phyloP scores from a whole-genome alignment of 2,113 vertebrate genomes.

The Arizona elegans region DNA sequence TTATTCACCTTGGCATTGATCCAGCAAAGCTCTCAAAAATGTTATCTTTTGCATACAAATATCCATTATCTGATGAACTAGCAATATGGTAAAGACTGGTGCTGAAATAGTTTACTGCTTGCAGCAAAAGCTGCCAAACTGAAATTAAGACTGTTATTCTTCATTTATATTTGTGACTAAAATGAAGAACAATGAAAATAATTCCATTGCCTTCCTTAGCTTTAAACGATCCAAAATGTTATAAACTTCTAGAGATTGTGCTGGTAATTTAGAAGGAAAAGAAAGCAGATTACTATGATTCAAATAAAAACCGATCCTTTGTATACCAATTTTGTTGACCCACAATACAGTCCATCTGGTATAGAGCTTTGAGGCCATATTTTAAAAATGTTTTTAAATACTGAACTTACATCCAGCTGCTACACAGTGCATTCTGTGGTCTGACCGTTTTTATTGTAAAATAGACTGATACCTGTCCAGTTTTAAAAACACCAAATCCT shows the following conservation, averaged over 20 bases:
- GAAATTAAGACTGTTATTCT: conserved; percentile 2
- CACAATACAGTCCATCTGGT: not conserved
- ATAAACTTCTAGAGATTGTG: not conserved
- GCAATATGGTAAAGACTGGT: not conserved
- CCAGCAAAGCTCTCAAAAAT: conserved; percentile 21
- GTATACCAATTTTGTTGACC: not conserved
- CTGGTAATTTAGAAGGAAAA: not conserved
- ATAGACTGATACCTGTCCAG: not conserved
- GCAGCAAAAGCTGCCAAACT: not conserved
- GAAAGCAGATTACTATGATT: not conserved
- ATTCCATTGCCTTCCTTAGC: not conserved
- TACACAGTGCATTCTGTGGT: not conserved
- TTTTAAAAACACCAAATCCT: no score
- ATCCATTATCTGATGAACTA: conserved; percentile 19
- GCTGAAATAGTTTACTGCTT: conserved; percentile 15
- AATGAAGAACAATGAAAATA: not conserved
- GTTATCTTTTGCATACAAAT: conserved; percentile 17
- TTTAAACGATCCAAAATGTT: not conserved
- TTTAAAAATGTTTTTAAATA: not conserved
- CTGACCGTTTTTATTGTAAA: not conserved
- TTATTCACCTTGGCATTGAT: conserved; percentile 11
- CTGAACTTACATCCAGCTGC: not conserved
- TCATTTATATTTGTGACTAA: not conserved
- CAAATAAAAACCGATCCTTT: not conserved
- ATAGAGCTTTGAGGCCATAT: not conserved